Percentiles rank a stretch among this genome's conserved stretches.
Conservation (phyloP, 37 sponge, comb jelly and placozoan species). For the Tethya wilhelma region DNA sequence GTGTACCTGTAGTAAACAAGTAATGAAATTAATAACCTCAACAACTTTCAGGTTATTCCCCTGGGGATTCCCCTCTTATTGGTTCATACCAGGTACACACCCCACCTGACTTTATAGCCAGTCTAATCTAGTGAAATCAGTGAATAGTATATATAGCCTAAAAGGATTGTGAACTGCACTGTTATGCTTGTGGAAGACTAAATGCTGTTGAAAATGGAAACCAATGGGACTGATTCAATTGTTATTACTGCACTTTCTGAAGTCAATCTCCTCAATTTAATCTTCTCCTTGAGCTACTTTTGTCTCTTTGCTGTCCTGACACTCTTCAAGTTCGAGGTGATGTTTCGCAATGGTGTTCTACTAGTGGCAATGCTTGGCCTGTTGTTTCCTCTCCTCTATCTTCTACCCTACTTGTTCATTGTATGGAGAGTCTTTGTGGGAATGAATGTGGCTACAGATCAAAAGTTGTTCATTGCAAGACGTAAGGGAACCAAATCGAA, state of each 20-base stretch:
- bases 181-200: no score
- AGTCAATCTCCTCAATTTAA: not conserved
- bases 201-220: no score
- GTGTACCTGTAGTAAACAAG: no score
- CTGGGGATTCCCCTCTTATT: no score
- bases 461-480: not conserved
- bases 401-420: not conserved
- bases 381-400: not conserved
- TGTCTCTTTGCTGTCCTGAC: slow-evolving; percentile 5
- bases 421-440: slow-evolving; percentile 1
- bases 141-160: no score
- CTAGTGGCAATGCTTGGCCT: not conserved
- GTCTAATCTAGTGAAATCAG: no score
- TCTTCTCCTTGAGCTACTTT: not conserved
- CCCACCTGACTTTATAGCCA: no score
- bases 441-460: not conserved
- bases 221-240: no score
- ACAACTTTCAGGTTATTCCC: no score
- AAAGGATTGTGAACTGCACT: no score
- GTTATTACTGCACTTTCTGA: not conserved
- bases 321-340: slow-evolving; percentile 5
- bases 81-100: no score
- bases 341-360: not conserved
- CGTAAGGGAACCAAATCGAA: not conserved
- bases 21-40: no score